phyloP scores from a whole-genome alignment of 2,113 vertebrate species.

The Hippocampus mohnikei region DNA sequence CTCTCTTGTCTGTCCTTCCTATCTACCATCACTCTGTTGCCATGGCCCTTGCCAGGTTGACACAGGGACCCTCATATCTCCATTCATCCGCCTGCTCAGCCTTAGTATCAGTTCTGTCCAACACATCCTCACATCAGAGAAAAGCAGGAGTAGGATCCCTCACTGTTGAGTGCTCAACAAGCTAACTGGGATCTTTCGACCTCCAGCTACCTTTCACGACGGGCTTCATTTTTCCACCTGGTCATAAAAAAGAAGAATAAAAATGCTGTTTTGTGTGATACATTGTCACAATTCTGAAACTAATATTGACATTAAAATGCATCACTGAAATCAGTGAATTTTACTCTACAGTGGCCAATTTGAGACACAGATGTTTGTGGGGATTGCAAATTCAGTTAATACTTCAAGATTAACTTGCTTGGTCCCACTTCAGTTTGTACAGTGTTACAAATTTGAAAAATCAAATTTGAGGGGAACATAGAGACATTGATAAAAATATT shows the following conservation, averaged over 20 bases:
- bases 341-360: not conserved
- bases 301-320: not conserved
- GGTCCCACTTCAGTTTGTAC: not conserved
- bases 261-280: not conserved
- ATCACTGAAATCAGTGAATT: not conserved
- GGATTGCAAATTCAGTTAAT: too few relatives aligned
- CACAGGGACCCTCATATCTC: conserved; percentile 65
- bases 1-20: conserved; percentile 41
- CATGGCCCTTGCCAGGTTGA: conserved; percentile 68
- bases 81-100: conserved; percentile 66
- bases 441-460: not conserved
- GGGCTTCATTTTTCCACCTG: not conserved
- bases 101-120: conserved; percentile 62
- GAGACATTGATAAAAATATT: too few relatives aligned
- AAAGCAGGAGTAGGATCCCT: conserved; percentile 63
- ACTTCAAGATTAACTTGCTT: too few relatives aligned
- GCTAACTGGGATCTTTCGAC: conserved; percentile 57
- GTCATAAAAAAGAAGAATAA: conserved; percentile 1
- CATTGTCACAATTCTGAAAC: not conserved
- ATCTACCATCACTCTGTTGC: conserved; percentile 59
- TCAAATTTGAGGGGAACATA: too few relatives aligned
- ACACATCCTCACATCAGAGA: conserved; percentile 55
- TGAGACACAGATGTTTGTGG: not conserved
- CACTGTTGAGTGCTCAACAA: conserved; percentile 63
- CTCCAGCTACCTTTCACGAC: not conserved